Evolutionary conservation across 2,888 invertebrate genomes (phyloP), one percentile per base, ranked within the genome.

Genomic region (Drosophila monieri): DNA sequence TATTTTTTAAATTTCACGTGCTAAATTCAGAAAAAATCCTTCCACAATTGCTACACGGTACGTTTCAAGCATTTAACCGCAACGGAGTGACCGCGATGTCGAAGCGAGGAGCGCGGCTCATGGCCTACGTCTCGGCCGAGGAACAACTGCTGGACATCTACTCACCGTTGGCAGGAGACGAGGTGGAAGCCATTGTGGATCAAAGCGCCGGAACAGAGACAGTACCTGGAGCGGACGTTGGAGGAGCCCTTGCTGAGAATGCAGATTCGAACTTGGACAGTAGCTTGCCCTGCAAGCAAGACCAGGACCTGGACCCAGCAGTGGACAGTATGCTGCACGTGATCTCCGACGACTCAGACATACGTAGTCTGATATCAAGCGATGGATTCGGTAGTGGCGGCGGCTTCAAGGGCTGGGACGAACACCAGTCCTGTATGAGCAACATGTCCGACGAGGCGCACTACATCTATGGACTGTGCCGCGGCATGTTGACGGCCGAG

Each of bases 1-100:
- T 58, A 77, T 73, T 71, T 65, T 85, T 73, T 66, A 83, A 81
- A 85, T 78, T 83, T 87, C 79, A 87, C 83, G 88, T 83, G 85
- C 68, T 73, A 81, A 78, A 85, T 84, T 76, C 59, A 12, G 49
- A 48, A 60, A 65, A 60, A 70, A 35, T 47, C 25, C 48, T 35
- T 39, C 49, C 51, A 53, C 51, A 62, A 57, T 64, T 51, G 44
- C 32, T 41, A 21, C 18, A 30, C 51, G 43, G 21, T 41, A 18
- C 41, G 9, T 56, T 12, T 46, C 25, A 18, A 37, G 47, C 35
- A 12, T 15, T 27, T 30, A 35, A 64, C 41, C 58, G 15, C 41
- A 21, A 52, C 52, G 56, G 37, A 23, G 14, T 15, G 32, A 12
- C 32, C 46, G 41, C 23, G 37, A 66, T 64, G 73, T 65, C 35